Conservation (phyloP, 2,797 vertebrate genomes). For the Crenuchus spilurus region DNA sequence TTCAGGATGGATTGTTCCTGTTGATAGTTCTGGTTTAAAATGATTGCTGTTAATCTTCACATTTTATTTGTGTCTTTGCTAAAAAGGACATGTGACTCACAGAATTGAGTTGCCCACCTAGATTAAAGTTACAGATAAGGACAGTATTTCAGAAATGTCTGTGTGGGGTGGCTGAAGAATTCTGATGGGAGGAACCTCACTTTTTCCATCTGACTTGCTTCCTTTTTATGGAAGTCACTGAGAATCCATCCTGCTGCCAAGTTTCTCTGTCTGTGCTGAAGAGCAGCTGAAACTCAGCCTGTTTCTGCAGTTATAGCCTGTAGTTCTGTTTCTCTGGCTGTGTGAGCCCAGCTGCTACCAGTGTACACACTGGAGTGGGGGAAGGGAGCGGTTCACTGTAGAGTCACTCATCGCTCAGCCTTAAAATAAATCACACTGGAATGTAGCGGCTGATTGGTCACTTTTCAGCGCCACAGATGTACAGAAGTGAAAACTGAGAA, state of each 20-base stretch:
- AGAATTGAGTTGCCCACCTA: too few species aligned
- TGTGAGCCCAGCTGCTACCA: conserved; percentile 40
- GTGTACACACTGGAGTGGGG: neutral
- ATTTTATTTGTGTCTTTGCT: too few species aligned
- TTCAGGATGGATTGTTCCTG: too few species aligned
- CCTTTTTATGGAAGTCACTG: conserved; percentile 5
- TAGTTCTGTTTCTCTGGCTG: neutral
- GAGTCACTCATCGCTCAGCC: conserved; percentile 65
- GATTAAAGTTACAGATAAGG: too few species aligned
- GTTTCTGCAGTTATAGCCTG: neutral
- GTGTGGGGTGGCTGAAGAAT: neutral
- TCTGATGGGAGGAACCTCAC: neutral
- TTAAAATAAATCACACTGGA: conserved; percentile 78
- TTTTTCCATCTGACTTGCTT: conserved; percentile 5
- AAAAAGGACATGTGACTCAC: too few species aligned
- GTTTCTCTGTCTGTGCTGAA: conserved; percentile 14
- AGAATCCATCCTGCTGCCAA: conserved; percentile 27
- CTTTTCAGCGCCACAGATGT: conserved; percentile 44
- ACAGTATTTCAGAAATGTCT: neutral
- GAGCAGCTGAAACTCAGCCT: conserved; percentile 55
- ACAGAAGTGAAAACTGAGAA: neutral
- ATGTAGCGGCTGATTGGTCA: conserved; percentile 67
- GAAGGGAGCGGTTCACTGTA: neutral
- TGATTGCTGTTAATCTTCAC: too few species aligned
- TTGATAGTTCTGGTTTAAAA: too few species aligned